A percentile compares a stretch with the other conserved stretches of the same genome.
These are phyloP conservation scores for Aegotheles bennettii DNA, from an alignment of 2,113 vertebrate species.

Conservation along the genomic window DNA sequence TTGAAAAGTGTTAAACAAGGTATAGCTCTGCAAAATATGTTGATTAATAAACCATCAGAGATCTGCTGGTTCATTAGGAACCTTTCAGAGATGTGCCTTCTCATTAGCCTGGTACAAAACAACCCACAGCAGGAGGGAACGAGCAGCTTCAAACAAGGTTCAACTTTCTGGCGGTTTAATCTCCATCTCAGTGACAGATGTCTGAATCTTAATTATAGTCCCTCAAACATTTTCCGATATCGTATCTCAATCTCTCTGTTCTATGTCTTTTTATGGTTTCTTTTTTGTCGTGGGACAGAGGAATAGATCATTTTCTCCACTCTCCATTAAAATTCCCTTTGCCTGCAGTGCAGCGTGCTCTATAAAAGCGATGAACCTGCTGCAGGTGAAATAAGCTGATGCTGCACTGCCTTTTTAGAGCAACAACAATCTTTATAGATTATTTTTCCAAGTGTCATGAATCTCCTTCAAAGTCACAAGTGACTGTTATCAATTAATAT, in stretches of 20 bases:
- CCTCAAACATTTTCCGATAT: slow-evolving; percentile 7
- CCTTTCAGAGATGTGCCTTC: not conserved
- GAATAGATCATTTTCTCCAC: not conserved
- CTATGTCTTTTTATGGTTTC: not conserved
- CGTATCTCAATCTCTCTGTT: not conserved
- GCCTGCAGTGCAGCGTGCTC: slow-evolving; percentile 9
- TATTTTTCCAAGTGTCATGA: not conserved
- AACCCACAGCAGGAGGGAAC: slow-evolving; percentile 5
- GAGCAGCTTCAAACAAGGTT: slow-evolving; percentile 10
- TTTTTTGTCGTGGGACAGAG: not conserved
- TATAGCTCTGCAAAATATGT: not conserved
- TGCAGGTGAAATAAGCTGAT: slow-evolving; percentile 49
- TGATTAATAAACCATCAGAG: not conserved
- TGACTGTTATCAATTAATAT: slow-evolving; percentile 38
- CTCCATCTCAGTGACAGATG: not conserved
- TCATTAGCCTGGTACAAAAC: not conserved
- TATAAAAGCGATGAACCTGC: slow-evolving; percentile 46
- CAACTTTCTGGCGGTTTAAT: slow-evolving; percentile 6
- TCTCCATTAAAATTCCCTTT: slow-evolving; percentile 47
- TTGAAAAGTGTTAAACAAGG: not conserved
- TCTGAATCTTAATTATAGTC: slow-evolving; percentile 19
- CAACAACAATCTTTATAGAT: slow-evolving; percentile 45
- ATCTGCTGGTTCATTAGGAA: not conserved
- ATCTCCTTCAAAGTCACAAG: slow-evolving; percentile 33
- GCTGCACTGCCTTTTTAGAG: slow-evolving; percentile 31